Conservation (phyloP, 2,113 vertebrate species). For the Dermatemys mawii region DNA sequence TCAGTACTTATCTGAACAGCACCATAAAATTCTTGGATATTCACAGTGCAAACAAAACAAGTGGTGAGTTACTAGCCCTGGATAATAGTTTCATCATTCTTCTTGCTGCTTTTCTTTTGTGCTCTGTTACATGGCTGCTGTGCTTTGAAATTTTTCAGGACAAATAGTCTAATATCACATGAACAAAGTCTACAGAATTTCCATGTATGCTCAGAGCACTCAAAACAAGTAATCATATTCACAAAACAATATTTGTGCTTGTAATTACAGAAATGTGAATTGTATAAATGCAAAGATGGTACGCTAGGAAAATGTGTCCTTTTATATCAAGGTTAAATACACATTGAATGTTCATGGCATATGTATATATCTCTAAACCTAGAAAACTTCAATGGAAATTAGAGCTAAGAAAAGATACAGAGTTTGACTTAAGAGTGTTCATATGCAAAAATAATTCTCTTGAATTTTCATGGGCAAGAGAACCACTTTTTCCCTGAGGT, state of each 20-base stretch:
- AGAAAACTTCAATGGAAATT: neutral
- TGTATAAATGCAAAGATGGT: neutral
- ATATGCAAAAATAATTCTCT: neutral
- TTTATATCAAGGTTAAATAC: neutral
- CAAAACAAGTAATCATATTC: neutral
- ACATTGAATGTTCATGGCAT: neutral
- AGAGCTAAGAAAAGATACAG: neutral
- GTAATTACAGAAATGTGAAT: neutral
- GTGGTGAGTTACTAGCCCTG: neutral
- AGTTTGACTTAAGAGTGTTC: neutral
- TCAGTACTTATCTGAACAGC: neutral
- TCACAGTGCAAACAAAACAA: neutral
- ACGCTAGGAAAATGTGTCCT: neutral
- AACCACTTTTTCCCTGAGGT: neutral
- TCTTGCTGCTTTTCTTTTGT: neutral
- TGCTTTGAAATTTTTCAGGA: neutral
- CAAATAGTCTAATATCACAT: neutral
- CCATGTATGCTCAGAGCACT: neutral
- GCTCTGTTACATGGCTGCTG: neutral
- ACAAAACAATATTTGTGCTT: neutral
- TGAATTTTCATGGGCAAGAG: neutral
- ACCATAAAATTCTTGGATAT: neutral
- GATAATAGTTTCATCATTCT: neutral
- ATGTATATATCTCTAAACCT: neutral
- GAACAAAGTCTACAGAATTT: neutral